These are phyloP conservation scores for Microctonus brassicae DNA, from an alignment of 2,888 invertebrate species.

Conservation along the genomic window DNA sequence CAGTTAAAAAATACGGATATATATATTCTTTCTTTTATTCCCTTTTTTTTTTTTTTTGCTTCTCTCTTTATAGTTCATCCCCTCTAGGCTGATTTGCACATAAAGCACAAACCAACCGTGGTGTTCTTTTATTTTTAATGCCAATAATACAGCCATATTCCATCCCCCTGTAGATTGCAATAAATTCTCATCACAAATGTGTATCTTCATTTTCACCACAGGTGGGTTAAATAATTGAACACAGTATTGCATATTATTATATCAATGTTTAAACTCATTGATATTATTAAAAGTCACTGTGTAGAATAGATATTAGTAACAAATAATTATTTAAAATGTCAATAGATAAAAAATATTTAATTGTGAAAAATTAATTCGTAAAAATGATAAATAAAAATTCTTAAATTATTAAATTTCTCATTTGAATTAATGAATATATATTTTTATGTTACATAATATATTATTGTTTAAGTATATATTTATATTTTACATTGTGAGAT, in stretches of 20 bases:
- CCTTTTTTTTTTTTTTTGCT: neutral
- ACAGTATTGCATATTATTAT: conserved; percentile 51
- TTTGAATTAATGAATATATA: too few relatives aligned
- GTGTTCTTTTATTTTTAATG: conserved; percentile 19
- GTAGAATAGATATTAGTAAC: conserved; percentile 6
- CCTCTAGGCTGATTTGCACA: conserved; percentile 15
- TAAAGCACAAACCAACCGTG: neutral
- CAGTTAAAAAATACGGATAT: conserved; percentile 3
- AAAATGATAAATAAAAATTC: too few relatives aligned
- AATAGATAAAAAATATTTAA: conserved; percentile 17
- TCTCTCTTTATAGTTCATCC: neutral
- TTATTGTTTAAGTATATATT: too few relatives aligned
- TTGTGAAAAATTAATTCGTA: too few relatives aligned
- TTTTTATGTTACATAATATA: too few relatives aligned
- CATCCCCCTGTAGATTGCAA: conserved; percentile 25
- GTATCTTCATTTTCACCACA: conserved; percentile 36
- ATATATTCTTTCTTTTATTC: neutral
- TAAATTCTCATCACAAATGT: conserved; percentile 33
- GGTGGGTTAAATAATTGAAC: conserved; percentile 54
- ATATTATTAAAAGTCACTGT: conserved; percentile 24
- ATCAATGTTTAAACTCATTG: conserved; percentile 16
- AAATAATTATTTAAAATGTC: neutral
- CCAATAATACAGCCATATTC: conserved; percentile 27
- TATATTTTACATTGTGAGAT: neutral
- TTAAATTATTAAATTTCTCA: too few relatives aligned